phyloP scores from a whole-genome alignment of 2,797 vertebrate genomes.

The Netta rufina region DNA sequence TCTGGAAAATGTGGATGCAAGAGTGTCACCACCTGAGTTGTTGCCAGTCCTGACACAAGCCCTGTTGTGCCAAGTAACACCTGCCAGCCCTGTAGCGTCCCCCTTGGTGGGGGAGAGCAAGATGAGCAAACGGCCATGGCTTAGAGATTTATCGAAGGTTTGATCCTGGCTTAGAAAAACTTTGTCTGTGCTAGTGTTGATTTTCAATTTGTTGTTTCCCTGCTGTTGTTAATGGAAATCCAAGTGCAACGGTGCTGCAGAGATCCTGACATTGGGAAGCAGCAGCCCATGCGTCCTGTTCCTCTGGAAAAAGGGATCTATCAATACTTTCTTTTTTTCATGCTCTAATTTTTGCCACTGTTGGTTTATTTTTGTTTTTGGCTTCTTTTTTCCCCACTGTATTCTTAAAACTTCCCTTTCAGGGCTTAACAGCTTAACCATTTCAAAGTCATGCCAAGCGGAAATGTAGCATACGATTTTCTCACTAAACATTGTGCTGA shows the following conservation, averaged over 20 bases:
- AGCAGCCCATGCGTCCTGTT: background rate
- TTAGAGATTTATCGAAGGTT: background rate
- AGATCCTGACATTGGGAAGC: background rate
- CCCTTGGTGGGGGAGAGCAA: background rate
- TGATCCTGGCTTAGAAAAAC: background rate
- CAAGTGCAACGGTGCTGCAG: background rate
- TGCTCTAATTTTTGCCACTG: conserved; percentile 22
- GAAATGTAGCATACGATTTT: conserved; percentile 59
- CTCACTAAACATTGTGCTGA: conserved; percentile 63
- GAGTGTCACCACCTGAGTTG: fast-evolving
- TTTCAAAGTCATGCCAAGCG: conserved; percentile 65
- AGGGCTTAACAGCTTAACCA: conserved; percentile 68
- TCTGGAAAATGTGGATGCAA: fast-evolving
- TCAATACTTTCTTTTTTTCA: conserved; percentile 29
- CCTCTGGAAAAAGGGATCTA: conserved; percentile 13
- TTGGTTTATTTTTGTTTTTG: conserved; percentile 64
- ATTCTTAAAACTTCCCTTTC: conserved; percentile 71
- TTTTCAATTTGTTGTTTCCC: background rate
- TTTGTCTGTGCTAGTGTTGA: background rate
- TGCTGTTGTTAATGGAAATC: background rate
- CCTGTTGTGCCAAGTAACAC: fast-evolving
- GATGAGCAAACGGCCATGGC: background rate
- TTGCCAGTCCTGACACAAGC: background rate
- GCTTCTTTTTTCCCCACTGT: conserved; percentile 4
- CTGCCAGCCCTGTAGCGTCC: background rate